phyloP scores from a whole-genome alignment of 2,888 invertebrate genomes.

The Odontothrips loti region DNA sequence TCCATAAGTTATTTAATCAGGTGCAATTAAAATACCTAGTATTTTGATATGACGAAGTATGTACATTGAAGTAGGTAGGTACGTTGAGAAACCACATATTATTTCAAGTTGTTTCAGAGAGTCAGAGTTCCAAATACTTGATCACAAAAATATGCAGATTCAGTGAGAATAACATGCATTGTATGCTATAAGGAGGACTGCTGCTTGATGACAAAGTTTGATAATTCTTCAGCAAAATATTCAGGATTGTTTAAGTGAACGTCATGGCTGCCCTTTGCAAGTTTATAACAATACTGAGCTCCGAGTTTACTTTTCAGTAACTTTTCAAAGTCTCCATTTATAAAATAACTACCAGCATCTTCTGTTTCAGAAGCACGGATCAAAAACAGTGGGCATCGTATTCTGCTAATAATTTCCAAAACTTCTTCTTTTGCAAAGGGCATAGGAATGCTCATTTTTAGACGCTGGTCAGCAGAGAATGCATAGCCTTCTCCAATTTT shows the following conservation, averaged over 20 bases:
- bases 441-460: constrained; percentile 38
- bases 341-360: constrained; percentile 32
- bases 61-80: no score
- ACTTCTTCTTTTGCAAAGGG: constrained; percentile 36
- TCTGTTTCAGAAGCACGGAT: constrained; percentile 39
- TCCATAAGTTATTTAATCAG: no score
- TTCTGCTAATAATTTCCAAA: constrained; percentile 35
- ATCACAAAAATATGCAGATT: background rate
- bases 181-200: background rate
- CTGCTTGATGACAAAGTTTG: constrained; percentile 35
- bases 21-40: no score
- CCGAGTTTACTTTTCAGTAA: constrained; percentile 31
- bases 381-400: constrained; percentile 40
- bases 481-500: constrained; percentile 38
- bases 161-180: background rate
- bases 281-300: constrained; percentile 33
- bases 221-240: constrained; percentile 36
- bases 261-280: constrained; percentile 39
- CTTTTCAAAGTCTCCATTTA: constrained; percentile 31
- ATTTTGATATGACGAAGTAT: no score
- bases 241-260: constrained; percentile 39
- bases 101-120: no score
- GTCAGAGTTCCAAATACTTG: background rate
- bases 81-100: no score
- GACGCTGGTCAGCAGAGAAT: constrained; percentile 43